These are phyloP conservation scores for Coptodon bakossiorum DNA, from an alignment of 2,113 vertebrate species.

Conservation along the genomic window DNA sequence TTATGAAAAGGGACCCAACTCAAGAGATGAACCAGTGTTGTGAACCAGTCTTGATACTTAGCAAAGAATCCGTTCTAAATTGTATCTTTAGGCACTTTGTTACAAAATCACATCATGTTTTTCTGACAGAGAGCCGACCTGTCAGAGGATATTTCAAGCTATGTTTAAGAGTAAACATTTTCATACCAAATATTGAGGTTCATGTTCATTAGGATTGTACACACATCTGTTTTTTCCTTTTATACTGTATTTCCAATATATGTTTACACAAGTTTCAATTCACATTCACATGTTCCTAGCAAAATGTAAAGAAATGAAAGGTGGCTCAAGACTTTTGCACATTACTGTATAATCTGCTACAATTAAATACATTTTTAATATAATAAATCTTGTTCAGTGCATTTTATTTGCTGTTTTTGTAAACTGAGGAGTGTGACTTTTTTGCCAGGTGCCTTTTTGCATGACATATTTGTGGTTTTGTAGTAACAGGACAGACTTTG, in stretches of 20 bases:
- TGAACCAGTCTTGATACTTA: background rate
- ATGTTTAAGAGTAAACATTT: background rate
- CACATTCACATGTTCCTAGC: background rate
- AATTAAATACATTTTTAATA: background rate
- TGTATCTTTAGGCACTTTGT: background rate
- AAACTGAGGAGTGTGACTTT: background rate
- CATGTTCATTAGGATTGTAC: background rate
- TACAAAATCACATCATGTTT: background rate
- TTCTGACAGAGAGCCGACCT: background rate
- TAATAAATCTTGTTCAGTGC: background rate
- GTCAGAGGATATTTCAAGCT: background rate
- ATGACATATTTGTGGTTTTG: background rate
- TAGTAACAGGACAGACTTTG: background rate
- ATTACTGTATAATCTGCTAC: background rate
- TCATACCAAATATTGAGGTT: rapidly evolving
- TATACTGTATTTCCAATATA: background rate
- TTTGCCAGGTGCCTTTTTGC: background rate
- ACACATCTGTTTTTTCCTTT: background rate
- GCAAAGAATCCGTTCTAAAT: background rate
- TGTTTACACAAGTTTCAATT: background rate
- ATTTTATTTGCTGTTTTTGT: background rate
- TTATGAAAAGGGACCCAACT: background rate
- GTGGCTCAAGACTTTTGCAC: background rate
- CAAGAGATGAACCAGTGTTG: background rate
- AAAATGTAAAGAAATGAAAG: background rate